Evolutionary conservation across 2,797 vertebrate genomes (phyloP), one percentile per base, ranked within the genome.

Genomic region (Ceyx erithaca): DNA sequence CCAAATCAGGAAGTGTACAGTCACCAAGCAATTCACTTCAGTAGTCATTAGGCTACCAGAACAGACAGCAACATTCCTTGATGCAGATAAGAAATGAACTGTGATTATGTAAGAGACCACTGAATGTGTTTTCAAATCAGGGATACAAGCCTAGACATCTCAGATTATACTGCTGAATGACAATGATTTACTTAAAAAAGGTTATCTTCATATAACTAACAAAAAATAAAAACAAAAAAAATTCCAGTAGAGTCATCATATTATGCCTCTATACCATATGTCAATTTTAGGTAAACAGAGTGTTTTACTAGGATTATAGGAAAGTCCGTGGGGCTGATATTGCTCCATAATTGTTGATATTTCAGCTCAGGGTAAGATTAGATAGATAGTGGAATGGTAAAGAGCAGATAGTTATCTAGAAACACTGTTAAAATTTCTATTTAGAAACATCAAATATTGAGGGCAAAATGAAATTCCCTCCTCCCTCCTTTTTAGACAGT

Each of bases 71-170:
- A 48, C 69, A 31, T n/a, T 62, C 62, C 70, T 89, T 93, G 91
- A 95, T 75, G 73, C 7, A 95, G 77, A 94, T 67, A 43, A 83
- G 91, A 92, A 69, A 93, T 66, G 84, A 95, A 55, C 51, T 69
- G 51, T 55, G 85, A 63, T 94, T 95, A 90, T 49, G 40, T 90
- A 94, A 92, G 79, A 95, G 55, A 80, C 37, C 46, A 79, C 14
- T n/a, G 58, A 83, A 78, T 58, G 77, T 87, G 91, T 89, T 94
- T 86, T 90, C 59, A 89, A 66, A 77, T 78, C 64, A 89, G 40
- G 16, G 63, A 80, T n/a, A 70, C 33, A 45, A 82, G 40, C 31
- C 43, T 19, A 69, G 89, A 87, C 81, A 87, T 83, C 48, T 69
- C 66, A 31, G 37, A 92, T 58, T 68, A 55, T 62, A 61, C 35